Evolutionary conservation across 1,140 invertebrate genomes (phyloP).

Genomic region (Hylaeus anthracinus): DNA sequence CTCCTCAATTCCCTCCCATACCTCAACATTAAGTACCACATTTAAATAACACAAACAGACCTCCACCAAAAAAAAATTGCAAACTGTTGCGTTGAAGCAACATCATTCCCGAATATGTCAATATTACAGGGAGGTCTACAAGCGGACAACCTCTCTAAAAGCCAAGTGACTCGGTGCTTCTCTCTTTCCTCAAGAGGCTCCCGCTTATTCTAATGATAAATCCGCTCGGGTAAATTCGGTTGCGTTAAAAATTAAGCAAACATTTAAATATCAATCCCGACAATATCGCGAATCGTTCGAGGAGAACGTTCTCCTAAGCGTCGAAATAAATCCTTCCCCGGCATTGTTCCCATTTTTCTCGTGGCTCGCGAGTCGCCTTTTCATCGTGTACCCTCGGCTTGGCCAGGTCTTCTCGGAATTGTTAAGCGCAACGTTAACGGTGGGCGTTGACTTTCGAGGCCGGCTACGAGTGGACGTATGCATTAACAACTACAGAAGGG

Average conservation of each 20-base stretch:
- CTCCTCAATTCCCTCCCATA: too few species aligned
- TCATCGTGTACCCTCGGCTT: constrained; percentile 29
- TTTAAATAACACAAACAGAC: too few species aligned
- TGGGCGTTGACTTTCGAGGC: constrained; percentile 47
- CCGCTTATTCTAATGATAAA: too few species aligned
- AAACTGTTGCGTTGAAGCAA: too few species aligned
- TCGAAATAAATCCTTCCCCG: constrained; percentile 23
- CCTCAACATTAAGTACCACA: too few species aligned
- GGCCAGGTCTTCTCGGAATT: constrained; percentile 39
- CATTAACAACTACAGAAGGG: constrained; percentile 39
- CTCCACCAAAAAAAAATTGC: too few species aligned
- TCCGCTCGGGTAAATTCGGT: too few species aligned
- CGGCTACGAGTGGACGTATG: constrained; percentile 35
- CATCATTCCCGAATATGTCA: too few species aligned
- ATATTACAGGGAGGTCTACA: too few species aligned
- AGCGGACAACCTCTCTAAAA: too few species aligned
- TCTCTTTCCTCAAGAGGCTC: too few species aligned
- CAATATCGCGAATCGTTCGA: background rate
- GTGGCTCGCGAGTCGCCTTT: constrained; percentile 35
- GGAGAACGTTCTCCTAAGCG: background rate
- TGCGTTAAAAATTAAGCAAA: background rate
- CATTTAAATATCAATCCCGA: background rate
- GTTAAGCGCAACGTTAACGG: constrained; percentile 45
- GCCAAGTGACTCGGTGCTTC: too few species aligned
- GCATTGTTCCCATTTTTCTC: constrained; percentile 27